Percentiles rank a stretch among this genome's conserved stretches.
Conservation (phyloP, 1,140 invertebrate species). For the Cotesia glomerata region DNA sequence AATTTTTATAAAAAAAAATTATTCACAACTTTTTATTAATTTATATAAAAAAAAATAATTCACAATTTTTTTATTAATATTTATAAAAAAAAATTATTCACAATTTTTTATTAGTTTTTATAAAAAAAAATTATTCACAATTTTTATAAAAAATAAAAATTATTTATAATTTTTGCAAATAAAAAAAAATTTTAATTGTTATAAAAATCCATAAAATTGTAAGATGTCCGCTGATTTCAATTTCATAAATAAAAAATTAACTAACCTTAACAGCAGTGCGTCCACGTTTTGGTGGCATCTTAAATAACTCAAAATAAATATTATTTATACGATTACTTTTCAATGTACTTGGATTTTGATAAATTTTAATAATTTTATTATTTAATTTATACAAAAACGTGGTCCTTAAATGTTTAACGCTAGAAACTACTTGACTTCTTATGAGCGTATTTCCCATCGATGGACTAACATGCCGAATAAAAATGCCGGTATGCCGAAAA, state of each 20-base stretch:
- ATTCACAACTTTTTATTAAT: too few species aligned
- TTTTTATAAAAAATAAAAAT: too few species aligned
- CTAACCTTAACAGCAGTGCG: conserved; percentile 38
- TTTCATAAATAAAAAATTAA: not conserved
- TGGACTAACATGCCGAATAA: too few species aligned
- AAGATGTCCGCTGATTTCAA: too few species aligned
- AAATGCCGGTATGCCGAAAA: too few species aligned
- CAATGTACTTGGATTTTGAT: not conserved
- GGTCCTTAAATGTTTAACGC: not conserved
- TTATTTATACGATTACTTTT: not conserved
- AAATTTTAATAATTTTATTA: not conserved
- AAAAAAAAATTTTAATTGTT: not conserved
- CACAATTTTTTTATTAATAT: too few species aligned
- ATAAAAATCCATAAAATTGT: not conserved
- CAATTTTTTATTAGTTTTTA: too few species aligned
- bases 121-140: too few species aligned
- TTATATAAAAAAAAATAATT: too few species aligned
- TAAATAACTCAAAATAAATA: not conserved
- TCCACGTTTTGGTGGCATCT: conserved; percentile 44
- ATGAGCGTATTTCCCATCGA: not conserved
- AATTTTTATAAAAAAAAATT: too few species aligned
- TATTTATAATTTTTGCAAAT: too few species aligned
- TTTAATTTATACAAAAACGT: not conserved
- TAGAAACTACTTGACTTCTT: not conserved
- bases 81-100: too few species aligned